phyloP scores from a whole-genome alignment of 2,113 vertebrate genomes.

The Climacteris rufus region DNA sequence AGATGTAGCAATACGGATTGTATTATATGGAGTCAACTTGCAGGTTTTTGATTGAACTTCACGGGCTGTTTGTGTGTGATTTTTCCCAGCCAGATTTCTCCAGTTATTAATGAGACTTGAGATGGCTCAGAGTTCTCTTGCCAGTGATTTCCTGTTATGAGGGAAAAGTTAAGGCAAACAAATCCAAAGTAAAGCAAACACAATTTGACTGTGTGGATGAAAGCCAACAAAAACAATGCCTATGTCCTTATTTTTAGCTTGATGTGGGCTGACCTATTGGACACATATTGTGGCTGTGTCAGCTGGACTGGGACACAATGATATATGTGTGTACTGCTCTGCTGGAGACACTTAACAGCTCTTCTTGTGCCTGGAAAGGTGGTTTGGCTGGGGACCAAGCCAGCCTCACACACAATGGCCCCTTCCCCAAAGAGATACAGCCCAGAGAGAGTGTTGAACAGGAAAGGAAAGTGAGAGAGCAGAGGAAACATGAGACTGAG shows the following conservation, averaged over 20 bases:
- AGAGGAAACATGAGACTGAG: background rate
- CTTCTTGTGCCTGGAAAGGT: background rate
- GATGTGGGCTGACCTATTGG: background rate
- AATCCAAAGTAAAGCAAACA: background rate
- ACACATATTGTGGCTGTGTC: background rate
- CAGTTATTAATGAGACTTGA: background rate
- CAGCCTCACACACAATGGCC: background rate
- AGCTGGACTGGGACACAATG: accelerated
- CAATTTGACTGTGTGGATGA: background rate
- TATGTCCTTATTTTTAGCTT: background rate
- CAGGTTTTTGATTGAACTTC: background rate
- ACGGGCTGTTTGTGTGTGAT: background rate
- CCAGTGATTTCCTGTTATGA: conserved; percentile 10
- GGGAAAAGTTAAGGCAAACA: conserved; percentile 42
- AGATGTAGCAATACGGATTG: background rate
- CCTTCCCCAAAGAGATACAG: background rate
- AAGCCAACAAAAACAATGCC: conserved; percentile 7
- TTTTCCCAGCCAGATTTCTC: background rate
- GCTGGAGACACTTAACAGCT: background rate
- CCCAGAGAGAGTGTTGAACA: accelerated
- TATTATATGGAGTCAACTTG: background rate
- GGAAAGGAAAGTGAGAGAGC: background rate
- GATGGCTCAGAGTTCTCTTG: background rate
- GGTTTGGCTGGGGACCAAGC: background rate
- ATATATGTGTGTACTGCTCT: background rate